Evolutionary conservation across 64 coral and sea anemone genomes (phyloP), one percentile per base, ranked within the genome.

Genomic region (Exaiptasia diaphana): DNA sequence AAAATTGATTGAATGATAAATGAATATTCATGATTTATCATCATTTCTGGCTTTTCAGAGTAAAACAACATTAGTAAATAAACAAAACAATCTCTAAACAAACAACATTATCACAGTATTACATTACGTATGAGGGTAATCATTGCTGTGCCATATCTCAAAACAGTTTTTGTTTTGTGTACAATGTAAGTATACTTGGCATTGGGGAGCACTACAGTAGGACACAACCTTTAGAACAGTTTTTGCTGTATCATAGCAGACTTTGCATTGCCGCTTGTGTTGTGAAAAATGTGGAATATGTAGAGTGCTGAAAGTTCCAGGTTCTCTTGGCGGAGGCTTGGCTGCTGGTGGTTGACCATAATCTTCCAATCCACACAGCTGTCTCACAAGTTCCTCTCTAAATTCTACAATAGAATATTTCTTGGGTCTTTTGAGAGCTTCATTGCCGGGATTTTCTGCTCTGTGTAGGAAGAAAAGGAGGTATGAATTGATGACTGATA

Each of bases 311-410:
- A 45, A 74, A 3, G 40, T 4, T 3, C 20, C 37, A 32, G 8
- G 28, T 29, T 22, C 22, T 7, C 32, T 17, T 4, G 10, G 3
- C 10, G 71, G 71, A 4, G 71, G 41, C 34, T 48, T 46, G 32
- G 5, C 3, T 3, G 10, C 8, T 4, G 71, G 71, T 29, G 71
- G 71, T 12, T 11, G 5, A 45, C 6, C 71, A 74, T 45, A 74
- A 12, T 45, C 21, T 18, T 61, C n/a, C 26, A 58, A 38, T 2
- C 31, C 31, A 57, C 24, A 28, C 12, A 78, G 17, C 28, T 81
- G 78, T 43, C 61, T 42, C 18, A 82, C 39, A n/a, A 82, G 30
- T 32, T 82, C 78, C 45, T 82, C 78, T 39, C 78, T 36, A 25
- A 43, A 82, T 3, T 82, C 20, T 41, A 32, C 37, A 23, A 82